Evolutionary conservation across 1,140 invertebrate species (phyloP), one percentile per base, ranked within the genome.

Genomic region (Agrypnia vestita): DNA sequence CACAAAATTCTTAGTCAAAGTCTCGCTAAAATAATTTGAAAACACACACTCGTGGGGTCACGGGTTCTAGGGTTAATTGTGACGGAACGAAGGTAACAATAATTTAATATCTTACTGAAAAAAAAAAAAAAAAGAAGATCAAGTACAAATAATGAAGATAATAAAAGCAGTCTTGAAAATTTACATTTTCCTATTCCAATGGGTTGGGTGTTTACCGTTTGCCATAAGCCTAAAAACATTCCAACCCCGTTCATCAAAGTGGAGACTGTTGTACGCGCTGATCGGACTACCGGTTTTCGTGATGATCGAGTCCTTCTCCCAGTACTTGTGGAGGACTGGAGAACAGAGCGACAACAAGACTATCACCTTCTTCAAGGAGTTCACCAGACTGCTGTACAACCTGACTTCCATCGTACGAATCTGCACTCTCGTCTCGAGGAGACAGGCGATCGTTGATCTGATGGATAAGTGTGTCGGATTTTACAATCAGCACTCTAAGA

Each of bases 191-290:
- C 35, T 59, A 17, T 62, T 53, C 4, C 75, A 81, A 67, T 81
- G 76, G 75, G 35, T 78, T 21, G 80, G 75, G 17, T 78, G 53
- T 74, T 64, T 81, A 17, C 80, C 80, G 8, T 81, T 81, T 49
- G 71, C 25, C 10, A 43, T 73, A 7, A 51, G 35, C n/a, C 0
- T 13, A 13, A 51, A 73, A 13, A 44, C 21, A 4, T 53, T 71
- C n/a, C 13, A 17, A 6, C 67, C 46, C 9, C 15, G 46, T 1
- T 11, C 12, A 19, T 59, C 55, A 19, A 59, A 19, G 15, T 12
- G 17, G 9, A 59, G 55, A 17, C 11, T 59, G 0, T 3, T 17
- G 3, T 59, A 59, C 55, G 17, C 55, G 0, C 21, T 59, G 9
- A 59, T 10, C 1, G 25, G 25, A 35, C 6, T 35, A 6, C 25